Evolutionary conservation across 2,888 invertebrate species (phyloP), one percentile per base, ranked within the genome.

Genomic region (Napeogenes sylphis): DNA sequence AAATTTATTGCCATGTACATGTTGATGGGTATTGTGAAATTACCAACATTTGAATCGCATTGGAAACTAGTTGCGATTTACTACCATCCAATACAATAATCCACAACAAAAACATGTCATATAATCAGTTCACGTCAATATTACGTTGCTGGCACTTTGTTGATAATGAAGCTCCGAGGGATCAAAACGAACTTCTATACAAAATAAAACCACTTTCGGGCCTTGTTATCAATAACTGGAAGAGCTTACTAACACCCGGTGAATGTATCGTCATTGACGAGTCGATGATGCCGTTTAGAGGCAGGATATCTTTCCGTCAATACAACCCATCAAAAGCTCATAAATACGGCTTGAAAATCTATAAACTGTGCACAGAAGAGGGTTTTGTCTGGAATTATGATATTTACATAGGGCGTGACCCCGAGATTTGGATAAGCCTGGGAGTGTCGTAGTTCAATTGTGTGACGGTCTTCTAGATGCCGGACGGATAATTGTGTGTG

Each of bases 131-230:
- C 58, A 13, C 45, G 13, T 38, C 58, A 47, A 64, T 72, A 55
- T 63, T 70, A 32, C 59, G 65, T 54, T 70, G 69, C 56, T 72
- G 69, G 71, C 70, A 72, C 58, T 72, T 72, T 62, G 64, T 57
- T 14, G 66, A 72, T 63, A 70, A 70, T 58, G 54, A 55, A 12
- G 65, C 42, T 56, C 12, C 58, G 30, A 46, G 64, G 55, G 66
- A 65, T 61, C 55, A 30, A 55, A 55, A 61, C 51, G 68, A 69
- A 45, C 63, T 68, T 30, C 58, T 67, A 45, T 68, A 70, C 64
- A 72, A 70, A 67, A 64, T 70, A 38, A 60, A 69, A 56, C 68
- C 70, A 67, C 14, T 68, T 60, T 47, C 67, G 58, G 66, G 71
- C 61, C 64, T 63, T 32, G 55, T 71, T 13, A 68, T 70, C 54